phyloP scores from a whole-genome alignment of 92 coral and sea anemone genomes.

The Scolanthus callimorphus region DNA sequence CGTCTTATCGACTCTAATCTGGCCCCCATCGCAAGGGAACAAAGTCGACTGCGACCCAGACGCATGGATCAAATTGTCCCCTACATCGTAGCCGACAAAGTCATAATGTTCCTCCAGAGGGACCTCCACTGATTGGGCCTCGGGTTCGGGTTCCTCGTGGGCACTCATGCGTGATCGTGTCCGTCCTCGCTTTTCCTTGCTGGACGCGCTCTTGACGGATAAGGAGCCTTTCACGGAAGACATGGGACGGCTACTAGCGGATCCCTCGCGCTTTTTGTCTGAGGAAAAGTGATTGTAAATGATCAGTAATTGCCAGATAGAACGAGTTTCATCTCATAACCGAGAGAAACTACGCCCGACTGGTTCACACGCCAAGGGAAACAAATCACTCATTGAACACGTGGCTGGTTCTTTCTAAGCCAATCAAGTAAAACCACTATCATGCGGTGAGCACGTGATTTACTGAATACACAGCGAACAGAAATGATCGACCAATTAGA shows the following conservation, averaged over 20 bases:
- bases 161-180: conserved; percentile 57
- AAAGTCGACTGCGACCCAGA: conserved; percentile 83
- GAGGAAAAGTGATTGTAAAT: too few relatives aligned
- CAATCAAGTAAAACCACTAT: too few relatives aligned
- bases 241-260: conserved; percentile 63
- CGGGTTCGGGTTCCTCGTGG: conserved; percentile 49
- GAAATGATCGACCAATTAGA: too few relatives aligned
- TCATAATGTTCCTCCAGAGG: conserved; percentile 56
- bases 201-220: conserved; percentile 70
- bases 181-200: conserved; percentile 48
- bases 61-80: conserved; percentile 87
- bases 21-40: conserved; percentile 96
- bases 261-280: conserved; percentile 77
- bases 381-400: too few relatives aligned
- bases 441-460: too few relatives aligned
- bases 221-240: conserved; percentile 81
- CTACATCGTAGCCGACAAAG: conserved; percentile 96
- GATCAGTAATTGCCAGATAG: too few relatives aligned
- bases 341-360: too few relatives aligned
- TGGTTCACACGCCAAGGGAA: too few relatives aligned
- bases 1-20: conserved; percentile 72
- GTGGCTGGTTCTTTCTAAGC: too few relatives aligned
- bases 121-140: conserved; percentile 27
- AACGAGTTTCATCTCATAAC: too few relatives aligned
- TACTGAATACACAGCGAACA: too few relatives aligned